These are phyloP conservation scores for Macrophya alboannulata DNA, from an alignment of 2,888 invertebrate species.

Conservation along the genomic window DNA sequence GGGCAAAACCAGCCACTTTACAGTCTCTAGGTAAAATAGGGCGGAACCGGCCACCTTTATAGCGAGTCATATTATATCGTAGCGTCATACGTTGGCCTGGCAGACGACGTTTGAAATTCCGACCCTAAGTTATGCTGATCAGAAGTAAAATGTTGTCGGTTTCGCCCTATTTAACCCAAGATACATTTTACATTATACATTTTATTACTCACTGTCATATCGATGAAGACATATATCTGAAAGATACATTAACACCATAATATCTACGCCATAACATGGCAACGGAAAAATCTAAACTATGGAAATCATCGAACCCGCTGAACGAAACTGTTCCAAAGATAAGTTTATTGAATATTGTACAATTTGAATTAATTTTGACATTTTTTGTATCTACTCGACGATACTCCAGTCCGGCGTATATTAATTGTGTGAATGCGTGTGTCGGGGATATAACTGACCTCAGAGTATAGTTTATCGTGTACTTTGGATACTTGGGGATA, in stretches of 20 bases:
- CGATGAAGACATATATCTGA: background rate
- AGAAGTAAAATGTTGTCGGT: no score
- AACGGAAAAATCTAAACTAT: background rate
- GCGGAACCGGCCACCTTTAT: background rate
- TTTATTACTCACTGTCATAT: background rate
- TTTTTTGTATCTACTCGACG: no score
- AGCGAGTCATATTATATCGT: background rate
- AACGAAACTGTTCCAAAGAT: background rate
- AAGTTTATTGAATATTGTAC: background rate
- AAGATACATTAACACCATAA: background rate
- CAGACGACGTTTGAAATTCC: background rate
- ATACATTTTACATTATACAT: background rate
- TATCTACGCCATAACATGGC: background rate
- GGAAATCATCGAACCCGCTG: background rate
- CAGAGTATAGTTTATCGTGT: no score
- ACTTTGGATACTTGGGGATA: no score
- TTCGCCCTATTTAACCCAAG: no score
- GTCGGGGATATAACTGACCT: no score
- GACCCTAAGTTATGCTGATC: no score
- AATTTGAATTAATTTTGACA: no score
- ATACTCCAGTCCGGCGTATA: no score
- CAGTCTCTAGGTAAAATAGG: background rate
- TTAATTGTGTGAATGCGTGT: no score
- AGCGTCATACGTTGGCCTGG: background rate
- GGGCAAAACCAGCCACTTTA: slow-evolving; percentile 5